phyloP scores from a whole-genome alignment of 2,888 invertebrate genomes.

The Drosophila ustulata region DNA sequence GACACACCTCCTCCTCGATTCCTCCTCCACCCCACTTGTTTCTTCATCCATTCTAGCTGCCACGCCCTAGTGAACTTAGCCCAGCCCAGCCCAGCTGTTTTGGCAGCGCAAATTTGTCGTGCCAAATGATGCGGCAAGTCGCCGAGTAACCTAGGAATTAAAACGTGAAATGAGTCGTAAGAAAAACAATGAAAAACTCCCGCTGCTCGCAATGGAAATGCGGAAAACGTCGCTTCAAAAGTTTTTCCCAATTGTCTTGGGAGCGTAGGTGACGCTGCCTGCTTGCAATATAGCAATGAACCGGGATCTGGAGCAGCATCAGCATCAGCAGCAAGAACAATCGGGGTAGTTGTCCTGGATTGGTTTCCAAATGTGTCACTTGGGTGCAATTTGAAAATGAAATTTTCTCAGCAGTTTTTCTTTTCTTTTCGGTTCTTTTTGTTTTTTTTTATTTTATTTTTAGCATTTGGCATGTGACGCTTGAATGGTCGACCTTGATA shows the following conservation, averaged over 20 bases:
- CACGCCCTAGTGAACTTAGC: constrained; percentile 30
- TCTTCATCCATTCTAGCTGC: background rate
- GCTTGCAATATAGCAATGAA: constrained; percentile 13
- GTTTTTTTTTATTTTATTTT: constrained; percentile 21
- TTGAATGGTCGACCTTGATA: constrained; percentile 48
- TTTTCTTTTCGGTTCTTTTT: constrained; percentile 5
- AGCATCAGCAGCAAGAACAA: constrained; percentile 3
- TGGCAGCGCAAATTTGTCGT: constrained; percentile 68
- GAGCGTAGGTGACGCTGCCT: constrained; percentile 33
- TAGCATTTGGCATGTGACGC: constrained; percentile 43
- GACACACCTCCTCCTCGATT: constrained; percentile 13
- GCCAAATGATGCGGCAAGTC: constrained; percentile 77
- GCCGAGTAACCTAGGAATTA: constrained; percentile 73
- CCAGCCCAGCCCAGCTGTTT: constrained; percentile 55
- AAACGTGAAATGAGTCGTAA: constrained; percentile 82
- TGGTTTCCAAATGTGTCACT: constrained; percentile 75
- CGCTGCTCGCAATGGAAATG: constrained; percentile 41
- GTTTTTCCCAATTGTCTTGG: constrained; percentile 74
- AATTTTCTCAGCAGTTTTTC: constrained; percentile 61
- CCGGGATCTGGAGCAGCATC: background rate
- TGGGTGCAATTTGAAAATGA: constrained; percentile 81
- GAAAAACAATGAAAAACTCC: constrained; percentile 78
- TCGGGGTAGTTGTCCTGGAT: constrained; percentile 23
- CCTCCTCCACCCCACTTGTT: background rate
- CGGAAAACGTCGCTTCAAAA: constrained; percentile 60